Evolutionary conservation across 2,113 vertebrate species (phyloP), one percentile per base, ranked within the genome.

Genomic region (Machaerirhynchus nigripectus): DNA sequence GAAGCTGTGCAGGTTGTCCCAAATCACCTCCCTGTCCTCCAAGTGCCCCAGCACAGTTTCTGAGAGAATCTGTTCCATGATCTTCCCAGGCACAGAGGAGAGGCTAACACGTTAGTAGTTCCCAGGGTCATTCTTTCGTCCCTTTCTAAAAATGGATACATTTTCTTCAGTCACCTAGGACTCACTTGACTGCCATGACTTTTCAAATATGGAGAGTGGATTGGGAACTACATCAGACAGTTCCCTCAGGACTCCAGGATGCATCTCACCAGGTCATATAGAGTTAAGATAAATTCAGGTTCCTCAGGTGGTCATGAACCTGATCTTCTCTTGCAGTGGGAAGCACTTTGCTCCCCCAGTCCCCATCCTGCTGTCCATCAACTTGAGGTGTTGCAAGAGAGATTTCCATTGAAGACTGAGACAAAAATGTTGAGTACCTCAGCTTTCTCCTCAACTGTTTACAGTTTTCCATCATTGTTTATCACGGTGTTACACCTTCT

Each of bases 281-380:
- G 26, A 27, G 6, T 42, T 64, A 7, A 7, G 0, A 1, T 23
- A 64, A 35, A 42, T 50, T 33, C 18, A 33, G 18, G 27, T 65
- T 42, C 31, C 26, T 64, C 11, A 33, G 37, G 18, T 42, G 15
- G 26, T 50, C 15, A 23, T 23, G 22, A 57, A 57, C 35, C 56
- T 35, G 26, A 64, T 37, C 26, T 35, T 65, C 16, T 33, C 31
- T 56, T 80, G 31, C 42, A 56, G 42, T 42, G 42, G 40, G 26
- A 64, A 64, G 31, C 3, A 57, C 67, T 64, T 80, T 13, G 31
- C 15, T 64, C 15, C 13, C 28, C 8, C 15, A 37, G 18, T 50
- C 8, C 7, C 27, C 68, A 44, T 44, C 31, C 35, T 64, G 30
- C 57, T 63, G 26, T 42, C 31, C 26, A 35, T 56, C 22, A 27